Base-by-base conservation (phyloP, 2,797 vertebrate species). In the Sebastes steindachneri region DNA sequence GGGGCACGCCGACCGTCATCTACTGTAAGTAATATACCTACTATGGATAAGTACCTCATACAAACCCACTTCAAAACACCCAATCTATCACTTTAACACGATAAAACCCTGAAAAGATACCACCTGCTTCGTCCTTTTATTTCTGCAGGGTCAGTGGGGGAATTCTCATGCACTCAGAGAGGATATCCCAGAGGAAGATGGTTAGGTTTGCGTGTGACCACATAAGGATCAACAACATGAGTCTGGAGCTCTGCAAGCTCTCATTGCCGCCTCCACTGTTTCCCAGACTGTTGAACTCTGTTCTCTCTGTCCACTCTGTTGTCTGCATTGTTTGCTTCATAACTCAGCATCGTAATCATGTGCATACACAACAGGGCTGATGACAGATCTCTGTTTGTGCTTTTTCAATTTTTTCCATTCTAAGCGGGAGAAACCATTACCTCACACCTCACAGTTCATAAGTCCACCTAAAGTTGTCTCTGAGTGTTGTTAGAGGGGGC, bases 191-290 rank as follows among this genome's bases (percentile, higher is more conserved):
- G 54, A 82, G 82, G 85, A 83, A 82, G 89, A 89, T 87, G 89
- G 84, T 93, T 85, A 74, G 85, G 86, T 88, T 88, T 88, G 83
- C 4, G 65, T 92, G 81, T 88, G 87, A 93, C 93, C 93, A 90
- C 92, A 90, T 74, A 74, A 88, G 87, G 73, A 92, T 92, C 93
- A 92, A 93, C 91, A 94, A 77, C 88, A 87, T 82, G 73, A 82
- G 66, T 84, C 78, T 83, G 75, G 83, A 85, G 87, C 74, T 79
- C 76, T 78, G 64, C 14, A 55, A 76, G 82, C 80, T 75, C 72
- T 86, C 85, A 68, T 68, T 79, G 84, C 82, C 19, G 35, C 62
- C 78, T 89, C 76, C 48, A 29, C 74, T 80, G 65, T 79, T 88
- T 85, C 71, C 59, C 67, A 68, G 29, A 82, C 68, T 83, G 75